Evolutionary conservation across 2,797 vertebrate species (phyloP), one percentile per base, ranked within the genome.

Genomic region (Balearica regulorum): DNA sequence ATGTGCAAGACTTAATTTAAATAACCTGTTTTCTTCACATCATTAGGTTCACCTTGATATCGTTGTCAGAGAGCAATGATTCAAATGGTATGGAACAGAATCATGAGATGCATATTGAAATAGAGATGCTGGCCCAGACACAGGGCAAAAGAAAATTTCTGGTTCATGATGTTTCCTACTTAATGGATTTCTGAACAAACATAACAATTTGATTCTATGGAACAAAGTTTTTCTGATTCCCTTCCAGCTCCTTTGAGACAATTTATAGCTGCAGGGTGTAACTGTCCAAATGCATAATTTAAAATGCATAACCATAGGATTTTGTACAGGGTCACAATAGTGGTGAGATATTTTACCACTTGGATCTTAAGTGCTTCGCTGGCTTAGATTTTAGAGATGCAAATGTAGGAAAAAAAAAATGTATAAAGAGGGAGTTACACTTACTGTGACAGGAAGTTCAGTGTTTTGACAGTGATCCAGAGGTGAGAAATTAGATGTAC

Each of bases 201-300:
- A 61, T 20, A 48, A 39, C 16, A 37, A 83, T 92, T 70, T 64
- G 46, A 87, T 86, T 92, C 55, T 83, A 65, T 28, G 49, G 16
- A 82, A 60, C 37, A 89, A 92, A 65, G 15, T 80, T 92, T 87
- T 91, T 92, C 60, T 88, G 78, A 89, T 93, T 95, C 53, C 31
- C 25, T 91, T 95, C 87, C 85, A 94, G 65, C 19, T 87, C 37
- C 60, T 89, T 92, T 91, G 64, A 91, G 87, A 87, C 33, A 92
- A 94, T 87, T 92, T 93, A 93, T 69, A 86, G 61, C 69, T 85
- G 46, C 57, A 86, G 53, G 25, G 44, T 49, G 8, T 71, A 81
- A 83, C n/a, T 92, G 41, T 82, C 94, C 87, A 91, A 94, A 89
- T 83, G 55, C 44, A 84, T 90, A 92, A 92, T 85, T 95, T 78